Percentiles rank a stretch among this genome's conserved stretches.
These are phyloP conservation scores for Drosophila multiciliata DNA, from an alignment of 2,888 invertebrate species.

Conservation along the genomic window DNA sequence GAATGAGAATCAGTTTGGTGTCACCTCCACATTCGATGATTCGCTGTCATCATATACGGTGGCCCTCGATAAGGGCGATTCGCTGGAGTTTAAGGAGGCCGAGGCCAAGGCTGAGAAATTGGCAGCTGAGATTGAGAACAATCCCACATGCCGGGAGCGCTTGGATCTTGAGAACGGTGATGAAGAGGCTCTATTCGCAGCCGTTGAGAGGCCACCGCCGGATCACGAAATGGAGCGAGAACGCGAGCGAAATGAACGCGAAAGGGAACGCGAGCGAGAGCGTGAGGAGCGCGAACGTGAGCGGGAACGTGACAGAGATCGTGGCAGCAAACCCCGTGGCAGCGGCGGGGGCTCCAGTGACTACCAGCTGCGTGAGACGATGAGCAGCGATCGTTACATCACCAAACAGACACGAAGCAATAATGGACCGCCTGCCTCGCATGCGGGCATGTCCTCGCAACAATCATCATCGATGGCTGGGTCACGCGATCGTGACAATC, in stretches of 20 bases:
- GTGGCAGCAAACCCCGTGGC: slow-evolving; percentile 66
- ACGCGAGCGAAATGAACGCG: slow-evolving; percentile 60
- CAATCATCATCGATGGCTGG: slow-evolving; percentile 35
- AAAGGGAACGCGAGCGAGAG: slow-evolving; percentile 66
- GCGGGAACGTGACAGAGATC: slow-evolving; percentile 66
- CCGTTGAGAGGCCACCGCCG: slow-evolving; percentile 90
- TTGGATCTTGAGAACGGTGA: slow-evolving; percentile 96
- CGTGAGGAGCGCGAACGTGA: slow-evolving; percentile 74
- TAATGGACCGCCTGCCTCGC: slow-evolving; percentile 79
- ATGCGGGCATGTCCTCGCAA: slow-evolving; percentile 77
- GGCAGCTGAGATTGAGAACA: slow-evolving; percentile 96
- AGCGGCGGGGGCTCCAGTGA: slow-evolving; percentile 42
- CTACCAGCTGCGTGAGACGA: slow-evolving; percentile 76
- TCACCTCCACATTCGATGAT: slow-evolving; percentile 96
- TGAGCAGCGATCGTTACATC: slow-evolving; percentile 82
- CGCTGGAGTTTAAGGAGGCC: slow-evolving; percentile 91
- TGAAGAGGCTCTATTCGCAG: slow-evolving; percentile 94
- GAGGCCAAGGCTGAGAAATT: slow-evolving; percentile 92
- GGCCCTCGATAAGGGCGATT: slow-evolving; percentile 93
- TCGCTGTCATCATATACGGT: slow-evolving; percentile 96
- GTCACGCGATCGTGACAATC: slow-evolving; percentile 63
- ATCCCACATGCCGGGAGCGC: slow-evolving; percentile 92
- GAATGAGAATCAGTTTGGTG: slow-evolving; percentile 96
- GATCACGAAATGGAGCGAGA: slow-evolving; percentile 69
- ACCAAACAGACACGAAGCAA: slow-evolving; percentile 81